These are phyloP conservation scores for Athene noctua DNA, from an alignment of 2,113 vertebrate species.

Conservation along the genomic window DNA sequence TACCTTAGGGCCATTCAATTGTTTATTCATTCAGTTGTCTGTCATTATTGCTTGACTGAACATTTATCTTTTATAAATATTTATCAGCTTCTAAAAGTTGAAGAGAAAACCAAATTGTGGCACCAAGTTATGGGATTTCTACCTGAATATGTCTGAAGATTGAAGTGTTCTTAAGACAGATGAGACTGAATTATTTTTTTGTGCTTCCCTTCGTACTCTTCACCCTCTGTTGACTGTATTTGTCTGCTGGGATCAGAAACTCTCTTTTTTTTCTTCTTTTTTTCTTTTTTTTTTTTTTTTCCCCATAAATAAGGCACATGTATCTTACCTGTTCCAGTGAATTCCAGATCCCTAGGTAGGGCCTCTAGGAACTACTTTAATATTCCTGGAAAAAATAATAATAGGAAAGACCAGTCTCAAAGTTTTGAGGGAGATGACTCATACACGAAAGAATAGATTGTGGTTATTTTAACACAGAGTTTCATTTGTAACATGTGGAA, in stretches of 20 bases:
- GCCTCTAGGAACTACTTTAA: not conserved
- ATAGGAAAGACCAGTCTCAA: not conserved
- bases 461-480: not conserved
- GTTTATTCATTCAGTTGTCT: not conserved
- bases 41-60: not conserved
- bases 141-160: not conserved
- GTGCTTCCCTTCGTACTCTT: not conserved
- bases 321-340: not conserved
- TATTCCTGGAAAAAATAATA: not conserved
- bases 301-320: not conserved
- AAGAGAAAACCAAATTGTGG: not conserved
- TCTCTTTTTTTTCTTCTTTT: too few species aligned
- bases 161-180: not conserved
- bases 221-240: not conserved
- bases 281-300: too few species aligned
- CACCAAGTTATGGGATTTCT: not conserved
- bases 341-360: not conserved
- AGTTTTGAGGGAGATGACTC: not conserved
- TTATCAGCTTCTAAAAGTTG: not conserved
- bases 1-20: not conserved
- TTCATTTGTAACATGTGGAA: not conserved
- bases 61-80: not conserved
- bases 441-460: not conserved
- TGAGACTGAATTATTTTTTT: not conserved
- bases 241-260: not conserved